Evolutionary conservation across 2,888 invertebrate genomes (phyloP).

Genomic region (Melieria crassipennis): DNA sequence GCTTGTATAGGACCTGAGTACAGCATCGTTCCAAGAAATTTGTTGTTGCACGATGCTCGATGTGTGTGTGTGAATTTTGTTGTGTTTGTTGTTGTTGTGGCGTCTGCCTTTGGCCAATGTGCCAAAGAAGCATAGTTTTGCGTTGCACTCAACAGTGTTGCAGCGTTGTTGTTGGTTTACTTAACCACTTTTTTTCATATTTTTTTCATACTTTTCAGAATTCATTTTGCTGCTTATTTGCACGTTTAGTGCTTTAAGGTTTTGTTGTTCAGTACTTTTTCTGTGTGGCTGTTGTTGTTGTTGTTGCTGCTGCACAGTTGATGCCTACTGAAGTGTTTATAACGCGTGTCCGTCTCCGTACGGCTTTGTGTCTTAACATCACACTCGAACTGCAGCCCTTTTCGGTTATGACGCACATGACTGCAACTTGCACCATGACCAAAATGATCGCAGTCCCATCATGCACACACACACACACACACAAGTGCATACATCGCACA

Average conservation of each 20-base stretch:
- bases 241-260: background rate
- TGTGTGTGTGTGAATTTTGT: background rate
- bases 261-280: background rate
- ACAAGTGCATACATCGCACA: background rate
- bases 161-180: background rate
- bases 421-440: constrained; percentile 9
- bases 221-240: background rate
- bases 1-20: constrained; percentile 18
- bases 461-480: background rate
- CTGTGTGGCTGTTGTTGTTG: background rate
- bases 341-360: constrained; percentile 33
- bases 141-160: background rate
- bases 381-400: too few species aligned
- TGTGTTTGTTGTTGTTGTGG: constrained; percentile 9
- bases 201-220: background rate
- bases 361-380: constrained; percentile 18
- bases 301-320: constrained; percentile 17
- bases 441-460: background rate
- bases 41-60: background rate
- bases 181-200: background rate
- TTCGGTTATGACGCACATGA: too few species aligned
- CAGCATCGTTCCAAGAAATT: constrained; percentile 26
- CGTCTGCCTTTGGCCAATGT: background rate
- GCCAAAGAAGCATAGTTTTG: constrained; percentile 12
- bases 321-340: constrained; percentile 45